Conservation (phyloP, 30 jellyfish, hydroid and myxozoan species). For the Turritopsis dohrnii region DNA sequence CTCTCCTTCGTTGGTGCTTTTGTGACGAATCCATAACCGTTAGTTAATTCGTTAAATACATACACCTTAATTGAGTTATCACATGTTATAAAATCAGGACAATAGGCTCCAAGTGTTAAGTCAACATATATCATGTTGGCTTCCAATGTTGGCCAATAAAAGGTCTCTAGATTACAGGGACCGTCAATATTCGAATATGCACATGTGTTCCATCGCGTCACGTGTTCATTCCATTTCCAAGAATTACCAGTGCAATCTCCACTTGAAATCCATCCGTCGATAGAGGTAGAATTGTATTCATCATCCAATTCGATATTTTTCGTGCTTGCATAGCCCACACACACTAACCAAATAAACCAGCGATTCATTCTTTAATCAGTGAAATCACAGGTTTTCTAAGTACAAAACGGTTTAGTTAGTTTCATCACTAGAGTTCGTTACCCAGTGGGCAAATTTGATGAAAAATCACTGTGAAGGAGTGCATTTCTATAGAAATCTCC, state of each 20-base stretch:
- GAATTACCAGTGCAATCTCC: neutral
- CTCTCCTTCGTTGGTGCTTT: neutral
- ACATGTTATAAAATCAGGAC: neutral
- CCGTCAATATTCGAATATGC: neutral
- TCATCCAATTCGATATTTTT: neutral
- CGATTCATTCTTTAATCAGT: too few species aligned
- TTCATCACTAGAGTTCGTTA: too few species aligned
- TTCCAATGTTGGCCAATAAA: neutral
- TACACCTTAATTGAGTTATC: neutral
- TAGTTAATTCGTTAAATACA: neutral
- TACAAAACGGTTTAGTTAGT: too few species aligned
- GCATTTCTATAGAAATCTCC: too few species aligned
- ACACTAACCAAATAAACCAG: neutral
- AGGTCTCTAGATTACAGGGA: neutral
- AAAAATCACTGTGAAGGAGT: too few species aligned
- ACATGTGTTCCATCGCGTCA: neutral
- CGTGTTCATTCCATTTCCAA: neutral
- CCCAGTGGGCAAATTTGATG: too few species aligned
- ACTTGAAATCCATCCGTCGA: neutral
- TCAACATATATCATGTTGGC: neutral
- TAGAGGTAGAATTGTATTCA: neutral
- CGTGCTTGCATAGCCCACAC: neutral
- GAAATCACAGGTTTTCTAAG: too few species aligned
- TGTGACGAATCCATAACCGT: neutral
- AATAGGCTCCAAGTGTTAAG: neutral